Evolutionary conservation across 92 coral and sea anemone species (phyloP), one percentile per base, ranked within the genome.

Genomic region (Porites cylindrica): DNA sequence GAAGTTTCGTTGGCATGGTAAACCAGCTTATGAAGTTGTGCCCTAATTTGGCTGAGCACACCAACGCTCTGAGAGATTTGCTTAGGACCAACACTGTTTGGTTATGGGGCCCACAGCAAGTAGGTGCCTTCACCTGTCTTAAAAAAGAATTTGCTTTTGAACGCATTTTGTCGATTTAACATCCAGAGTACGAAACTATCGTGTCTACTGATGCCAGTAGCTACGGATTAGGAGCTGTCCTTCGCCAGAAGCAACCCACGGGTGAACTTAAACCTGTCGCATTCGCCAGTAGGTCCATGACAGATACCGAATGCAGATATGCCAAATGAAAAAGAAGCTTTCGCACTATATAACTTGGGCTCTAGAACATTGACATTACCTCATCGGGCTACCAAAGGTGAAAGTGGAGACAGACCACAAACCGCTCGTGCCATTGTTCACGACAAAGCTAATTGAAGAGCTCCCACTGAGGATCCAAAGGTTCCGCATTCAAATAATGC

Each of bases 351-450:
- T 72, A 23, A 66, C 79, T 2, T 67, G 82, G 79, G 87, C 71
- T 18, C 72, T 80, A 80, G 90, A 87, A 64, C 20, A 60, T 19
- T 64, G 71, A 66, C 19, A 88, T 12, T 79, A 66, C 78, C 79
- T 92, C 0, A 72, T 89, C 66, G 95, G 90, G 18, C 47, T 38
- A 38, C 88, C 84, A 17, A 54, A 1, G 9, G 83, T 86, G 76
- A 88, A 82, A 52, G 24, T 84, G 3, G 93, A 90, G 74, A 90
- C 90, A 0, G 91, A 86, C 70, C 96, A 90, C 87, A 92, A 92
- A 76, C 91, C 96, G 20, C 89, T 90, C 17, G 91, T 86, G 7
- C 81, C 91, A 52, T 73, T 86, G 26, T 75, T 90, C 11, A 91
- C 85, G 8, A 18, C 54, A 50, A 84, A 82, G 80, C 80, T 90